Percentiles rank a stretch among this genome's conserved stretches.
These are phyloP conservation scores for Heterodera schachtii DNA, from an alignment of 1,140 invertebrate genomes.

Conservation along the genomic window DNA sequence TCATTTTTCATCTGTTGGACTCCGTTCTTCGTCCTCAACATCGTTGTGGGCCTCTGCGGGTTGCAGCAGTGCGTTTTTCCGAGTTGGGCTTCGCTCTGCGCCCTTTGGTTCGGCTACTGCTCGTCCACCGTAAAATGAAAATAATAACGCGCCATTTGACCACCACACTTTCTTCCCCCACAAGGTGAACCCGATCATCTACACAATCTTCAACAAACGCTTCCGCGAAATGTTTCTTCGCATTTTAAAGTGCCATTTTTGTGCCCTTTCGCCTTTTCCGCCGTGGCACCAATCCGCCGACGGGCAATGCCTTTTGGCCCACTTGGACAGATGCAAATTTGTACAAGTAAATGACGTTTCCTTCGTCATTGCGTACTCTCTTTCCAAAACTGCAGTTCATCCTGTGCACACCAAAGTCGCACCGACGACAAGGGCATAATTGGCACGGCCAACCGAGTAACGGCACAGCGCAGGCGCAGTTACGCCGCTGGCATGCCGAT, in stretches of 20 bases:
- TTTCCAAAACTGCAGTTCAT: neutral
- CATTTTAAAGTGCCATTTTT: constrained; percentile 79
- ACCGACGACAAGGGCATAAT: neutral
- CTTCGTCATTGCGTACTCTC: neutral
- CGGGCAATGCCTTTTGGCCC: neutral
- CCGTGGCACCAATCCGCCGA: neutral
- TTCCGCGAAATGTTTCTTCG: constrained; percentile 87
- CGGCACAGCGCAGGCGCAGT: neutral
- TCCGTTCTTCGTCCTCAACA: constrained; percentile 86
- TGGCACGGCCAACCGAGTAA: neutral
- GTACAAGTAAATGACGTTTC: neutral
- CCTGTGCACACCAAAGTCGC: neutral
- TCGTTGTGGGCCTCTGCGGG: constrained; percentile 72
- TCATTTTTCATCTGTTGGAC: constrained; percentile 90
- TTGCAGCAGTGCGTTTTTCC: constrained; percentile 75
- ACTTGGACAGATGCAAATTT: neutral
- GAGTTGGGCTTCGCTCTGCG: constrained; percentile 74
- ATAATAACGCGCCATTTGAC: neutral
- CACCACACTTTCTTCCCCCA: too few relatives aligned
- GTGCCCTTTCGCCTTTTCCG: neutral
- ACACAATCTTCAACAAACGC: constrained; percentile 90
- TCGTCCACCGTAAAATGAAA: neutral
- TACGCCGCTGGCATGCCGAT: constrained; percentile 7
- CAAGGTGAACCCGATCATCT: constrained; percentile 82
- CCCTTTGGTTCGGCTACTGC: constrained; percentile 80